A percentile compares a stretch with the other conserved stretches of the same genome.
Conservation (phyloP, 2,797 vertebrate genomes). For the Sandelia bainsii region DNA sequence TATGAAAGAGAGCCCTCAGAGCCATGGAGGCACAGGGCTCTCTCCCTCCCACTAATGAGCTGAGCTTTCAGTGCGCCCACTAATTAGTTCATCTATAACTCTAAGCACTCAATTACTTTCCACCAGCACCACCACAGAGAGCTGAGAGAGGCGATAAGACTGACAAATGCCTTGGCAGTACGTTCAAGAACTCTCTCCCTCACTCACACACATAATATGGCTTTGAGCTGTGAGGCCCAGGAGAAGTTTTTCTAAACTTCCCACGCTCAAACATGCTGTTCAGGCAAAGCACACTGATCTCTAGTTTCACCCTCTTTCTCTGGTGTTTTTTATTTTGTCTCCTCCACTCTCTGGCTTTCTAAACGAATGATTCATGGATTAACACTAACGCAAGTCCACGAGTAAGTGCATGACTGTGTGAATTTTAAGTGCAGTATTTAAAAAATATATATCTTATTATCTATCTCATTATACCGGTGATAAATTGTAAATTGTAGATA, state of each 20-base stretch:
- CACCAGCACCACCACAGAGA: conserved; percentile 70
- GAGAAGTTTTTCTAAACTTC: conserved; percentile 72
- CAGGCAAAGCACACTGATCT: conserved; percentile 67
- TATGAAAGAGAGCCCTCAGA: conserved; percentile 75
- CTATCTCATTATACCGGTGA: background rate
- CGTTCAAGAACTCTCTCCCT: conserved; percentile 43
- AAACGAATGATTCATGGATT: conserved; percentile 31
- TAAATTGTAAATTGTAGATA: too few species aligned
- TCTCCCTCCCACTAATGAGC: conserved; percentile 81
- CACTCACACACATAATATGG: conserved; percentile 25
- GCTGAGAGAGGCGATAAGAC: conserved; percentile 79
- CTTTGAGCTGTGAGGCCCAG: conserved; percentile 61
- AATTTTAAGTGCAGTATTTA: conserved; percentile 17
- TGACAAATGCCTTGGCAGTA: conserved; percentile 76
- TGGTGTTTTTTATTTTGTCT: conserved; percentile 34
- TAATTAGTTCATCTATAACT: conserved; percentile 87
- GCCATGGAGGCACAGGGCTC: conserved; percentile 63
- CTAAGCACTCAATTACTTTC: conserved; percentile 84
- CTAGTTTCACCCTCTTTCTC: conserved; percentile 55
- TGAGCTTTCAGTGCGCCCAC: conserved; percentile 76
- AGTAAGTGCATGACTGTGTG: conserved; percentile 18
- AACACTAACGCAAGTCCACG: conserved; percentile 36
- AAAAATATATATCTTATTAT: background rate
- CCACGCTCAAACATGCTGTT: conserved; percentile 72
- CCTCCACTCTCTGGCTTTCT: conserved; percentile 47